Evolutionary conservation across 2,888 invertebrate species (phyloP).

Genomic region (Drosophila lutescens): DNA sequence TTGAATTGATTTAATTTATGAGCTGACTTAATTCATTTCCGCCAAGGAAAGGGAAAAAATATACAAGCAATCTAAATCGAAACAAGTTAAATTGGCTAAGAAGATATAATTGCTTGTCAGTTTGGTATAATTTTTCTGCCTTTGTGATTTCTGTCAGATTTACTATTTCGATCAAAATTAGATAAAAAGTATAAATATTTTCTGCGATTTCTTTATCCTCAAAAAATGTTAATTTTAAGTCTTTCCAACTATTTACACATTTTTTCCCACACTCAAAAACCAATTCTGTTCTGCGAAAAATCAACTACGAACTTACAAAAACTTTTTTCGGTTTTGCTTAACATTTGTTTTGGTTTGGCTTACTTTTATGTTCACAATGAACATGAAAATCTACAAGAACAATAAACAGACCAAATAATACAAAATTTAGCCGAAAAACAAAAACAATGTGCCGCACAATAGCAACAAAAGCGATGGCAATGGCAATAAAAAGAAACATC

Average conservation of each 20-base stretch:
- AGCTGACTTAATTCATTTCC: slow-evolving; percentile 78
- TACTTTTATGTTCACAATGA: slow-evolving; percentile 46
- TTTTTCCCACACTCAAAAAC: slow-evolving; percentile 26
- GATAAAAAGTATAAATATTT: neutral
- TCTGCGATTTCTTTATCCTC: neutral
- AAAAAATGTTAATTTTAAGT: neutral
- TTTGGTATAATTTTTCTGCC: slow-evolving; percentile 7
- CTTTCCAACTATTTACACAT: neutral
- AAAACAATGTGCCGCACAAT: slow-evolving; percentile 23
- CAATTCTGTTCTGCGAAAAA: slow-evolving; percentile 26
- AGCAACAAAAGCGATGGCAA: slow-evolving; percentile 30
- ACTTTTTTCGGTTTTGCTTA: slow-evolving; percentile 12
- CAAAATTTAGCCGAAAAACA: slow-evolving; percentile 38
- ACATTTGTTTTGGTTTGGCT: slow-evolving; percentile 30
- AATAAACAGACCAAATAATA: slow-evolving; percentile 39
- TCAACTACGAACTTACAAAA: slow-evolving; percentile 43
- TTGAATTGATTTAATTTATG: slow-evolving; percentile 70
- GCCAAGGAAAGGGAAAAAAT: slow-evolving; percentile 17
- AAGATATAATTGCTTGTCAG: slow-evolving; percentile 23
- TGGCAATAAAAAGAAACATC: slow-evolving; percentile 64
- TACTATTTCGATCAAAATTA: no score
- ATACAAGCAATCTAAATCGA: slow-evolving; percentile 14
- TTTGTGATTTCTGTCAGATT: neutral
- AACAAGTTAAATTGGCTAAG: slow-evolving; percentile 29
- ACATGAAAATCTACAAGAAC: slow-evolving; percentile 46